These are phyloP conservation scores for Drosophila rubida DNA, from an alignment of 2,888 invertebrate species.

Conservation along the genomic window DNA sequence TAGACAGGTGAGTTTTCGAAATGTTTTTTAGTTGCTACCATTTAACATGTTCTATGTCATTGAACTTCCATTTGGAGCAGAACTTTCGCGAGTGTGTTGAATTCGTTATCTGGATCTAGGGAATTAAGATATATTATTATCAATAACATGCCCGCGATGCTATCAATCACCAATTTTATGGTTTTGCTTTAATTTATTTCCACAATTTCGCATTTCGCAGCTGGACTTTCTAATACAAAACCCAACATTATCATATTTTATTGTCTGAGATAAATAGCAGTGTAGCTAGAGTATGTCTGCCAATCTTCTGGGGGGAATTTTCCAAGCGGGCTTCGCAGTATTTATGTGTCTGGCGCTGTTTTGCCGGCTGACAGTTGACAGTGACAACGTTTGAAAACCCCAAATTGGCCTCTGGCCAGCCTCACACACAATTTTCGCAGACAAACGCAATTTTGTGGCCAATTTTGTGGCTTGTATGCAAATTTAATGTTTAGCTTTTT, in stretches of 20 bases:
- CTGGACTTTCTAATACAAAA: conserved; percentile 4
- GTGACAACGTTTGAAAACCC: conserved; percentile 67
- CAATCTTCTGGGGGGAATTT: conserved; percentile 24
- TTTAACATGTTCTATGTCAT: conserved; percentile 11
- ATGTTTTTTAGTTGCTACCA: conserved; percentile 28
- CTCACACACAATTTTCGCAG: conserved; percentile 58
- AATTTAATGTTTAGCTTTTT: conserved; percentile 67
- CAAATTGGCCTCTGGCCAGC: conserved; percentile 55
- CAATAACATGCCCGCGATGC: background rate
- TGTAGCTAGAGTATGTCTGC: conserved; percentile 18
- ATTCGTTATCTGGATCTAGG: conserved; percentile 8
- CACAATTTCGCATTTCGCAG: background rate
- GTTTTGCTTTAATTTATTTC: background rate
- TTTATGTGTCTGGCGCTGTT: conserved; percentile 63
- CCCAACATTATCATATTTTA: background rate
- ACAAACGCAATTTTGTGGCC: conserved; percentile 61
- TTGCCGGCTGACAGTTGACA: conserved; percentile 66
- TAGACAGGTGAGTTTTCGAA: conserved; percentile 65
- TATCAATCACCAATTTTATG: background rate
- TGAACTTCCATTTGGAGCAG: conserved; percentile 13
- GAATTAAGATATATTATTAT: background rate
- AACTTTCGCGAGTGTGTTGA: conserved; percentile 14
- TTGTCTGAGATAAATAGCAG: conserved; percentile 20
- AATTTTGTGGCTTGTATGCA: conserved; percentile 76
- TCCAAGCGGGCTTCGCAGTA: conserved; percentile 37